Evolutionary conservation across 2,113 vertebrate species (phyloP), one percentile per base, ranked within the genome.

Genomic region (Pelecanus crispus): DNA sequence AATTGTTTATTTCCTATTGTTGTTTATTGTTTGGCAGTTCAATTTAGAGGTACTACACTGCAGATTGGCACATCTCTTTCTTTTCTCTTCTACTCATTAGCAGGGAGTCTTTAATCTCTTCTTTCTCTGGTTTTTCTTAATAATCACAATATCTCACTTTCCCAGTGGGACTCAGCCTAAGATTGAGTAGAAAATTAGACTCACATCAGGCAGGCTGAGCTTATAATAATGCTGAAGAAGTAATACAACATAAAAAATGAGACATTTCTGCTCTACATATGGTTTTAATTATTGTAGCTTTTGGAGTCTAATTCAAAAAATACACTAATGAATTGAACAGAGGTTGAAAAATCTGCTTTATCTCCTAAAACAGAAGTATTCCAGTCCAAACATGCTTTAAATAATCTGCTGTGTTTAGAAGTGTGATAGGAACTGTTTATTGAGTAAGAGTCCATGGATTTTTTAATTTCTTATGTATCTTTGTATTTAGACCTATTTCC

Each of bases 181-280:
- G 95, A 97, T 44, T 94, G 95, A 97, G 80, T 63, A 95, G 96
- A 95, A 95, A 97, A 97, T 98, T 97, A 97, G 94, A 72, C 87
- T 97, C 91, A 73, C 90, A 94, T 94, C 83, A 96, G 95, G 68
- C 58, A 95, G 67, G 58, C 56, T 94, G 73, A 91, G 52, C 79
- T 94, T 83, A 89, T 84, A 92, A 96, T 88, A 97, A 86, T 92
- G 63, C 81, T 86, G 94, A 97, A 96, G 90, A 97, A 94, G 80
- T 93, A 97, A 96, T 90, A 94, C 26, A 94, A 88, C 61, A 86
- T 61, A 40, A 94, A 71, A 95, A 94, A 78, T 29, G 73, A 55
- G 36, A 66, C 25, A 42, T 97, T 96, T 81, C 44, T 90, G 36
- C 78, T 73, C 53, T 62, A 42, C 68, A 45, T 80, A 86, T 91